A percentile compares a stretch with the other conserved stretches of the same genome.
Conservation (phyloP, 2,797 vertebrate genomes). For the Luscinia megarhynchos region DNA sequence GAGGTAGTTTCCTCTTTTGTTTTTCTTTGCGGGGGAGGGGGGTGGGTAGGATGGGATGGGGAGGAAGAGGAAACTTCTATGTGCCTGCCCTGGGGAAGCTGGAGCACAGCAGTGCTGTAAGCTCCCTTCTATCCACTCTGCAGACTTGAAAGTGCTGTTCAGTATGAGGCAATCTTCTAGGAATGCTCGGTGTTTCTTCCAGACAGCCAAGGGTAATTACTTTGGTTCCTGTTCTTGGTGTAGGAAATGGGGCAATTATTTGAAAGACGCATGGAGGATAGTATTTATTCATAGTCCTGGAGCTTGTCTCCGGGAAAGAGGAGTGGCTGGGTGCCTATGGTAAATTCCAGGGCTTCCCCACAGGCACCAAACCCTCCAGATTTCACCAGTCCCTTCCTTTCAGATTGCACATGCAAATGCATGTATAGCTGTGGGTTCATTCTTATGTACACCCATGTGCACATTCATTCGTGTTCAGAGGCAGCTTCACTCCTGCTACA, state of each 20-base stretch:
- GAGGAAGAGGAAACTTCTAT: background rate
- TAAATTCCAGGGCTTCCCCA: background rate
- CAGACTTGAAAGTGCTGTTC: background rate
- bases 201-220: background rate
- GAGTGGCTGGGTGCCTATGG: background rate
- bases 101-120: background rate
- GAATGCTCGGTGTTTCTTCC: background rate
- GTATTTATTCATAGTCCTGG: background rate
- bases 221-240: background rate
- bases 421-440: accelerated
- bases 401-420: background rate
- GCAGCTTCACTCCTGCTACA: background rate
- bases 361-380: background rate
- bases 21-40: background rate
- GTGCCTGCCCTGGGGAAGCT: background rate
- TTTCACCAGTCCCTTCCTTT: background rate
- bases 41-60: too few relatives aligned
- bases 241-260: background rate
- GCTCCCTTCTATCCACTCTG: background rate
- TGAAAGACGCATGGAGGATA: background rate
- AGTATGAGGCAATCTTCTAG: background rate
- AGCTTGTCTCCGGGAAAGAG: background rate
- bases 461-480: background rate
- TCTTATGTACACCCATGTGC: background rate
- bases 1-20: background rate